phyloP scores from a whole-genome alignment of 2,888 invertebrate species.

The Julus scandinavius region DNA sequence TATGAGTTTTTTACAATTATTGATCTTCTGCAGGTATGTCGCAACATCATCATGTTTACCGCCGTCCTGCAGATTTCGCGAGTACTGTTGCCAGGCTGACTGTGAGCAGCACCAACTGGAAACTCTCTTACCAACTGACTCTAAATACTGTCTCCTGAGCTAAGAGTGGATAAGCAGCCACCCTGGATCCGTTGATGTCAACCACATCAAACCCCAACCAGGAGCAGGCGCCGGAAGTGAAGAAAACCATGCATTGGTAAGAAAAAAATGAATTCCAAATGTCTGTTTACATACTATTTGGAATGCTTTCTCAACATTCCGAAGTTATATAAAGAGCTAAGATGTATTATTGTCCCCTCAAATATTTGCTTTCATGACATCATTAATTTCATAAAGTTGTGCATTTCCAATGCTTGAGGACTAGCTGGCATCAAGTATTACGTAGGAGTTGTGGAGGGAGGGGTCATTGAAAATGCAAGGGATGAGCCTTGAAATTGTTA shows the following conservation, averaged over 20 bases:
- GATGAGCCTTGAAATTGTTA: no score
- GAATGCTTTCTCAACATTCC: no score
- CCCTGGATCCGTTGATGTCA: constrained; percentile 16
- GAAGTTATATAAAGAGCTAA: no score
- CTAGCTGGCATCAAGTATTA: no score
- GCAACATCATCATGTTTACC: neutral
- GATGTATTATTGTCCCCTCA: no score
- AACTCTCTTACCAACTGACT: neutral
- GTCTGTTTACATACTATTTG: no score
- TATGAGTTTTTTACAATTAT: neutral
- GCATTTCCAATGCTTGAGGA: no score
- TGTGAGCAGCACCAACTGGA: neutral
- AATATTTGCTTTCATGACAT: no score
- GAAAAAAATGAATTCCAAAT: neutral
- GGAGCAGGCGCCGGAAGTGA: constrained; percentile 9
- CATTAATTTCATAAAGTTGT: no score
- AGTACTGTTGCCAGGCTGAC: neutral
- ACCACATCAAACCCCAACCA: neutral
- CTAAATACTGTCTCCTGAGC: neutral
- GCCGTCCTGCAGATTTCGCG: neutral
- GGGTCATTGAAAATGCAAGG: no score
- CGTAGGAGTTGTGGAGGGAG: no score
- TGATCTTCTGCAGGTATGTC: neutral
- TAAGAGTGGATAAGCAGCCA: neutral
- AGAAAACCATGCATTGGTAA: constrained; percentile 46